Evolutionary conservation across 92 coral and sea anemone species (phyloP), one percentile per base, ranked within the genome.

Genomic region (Epizoanthus fatuus): DNA sequence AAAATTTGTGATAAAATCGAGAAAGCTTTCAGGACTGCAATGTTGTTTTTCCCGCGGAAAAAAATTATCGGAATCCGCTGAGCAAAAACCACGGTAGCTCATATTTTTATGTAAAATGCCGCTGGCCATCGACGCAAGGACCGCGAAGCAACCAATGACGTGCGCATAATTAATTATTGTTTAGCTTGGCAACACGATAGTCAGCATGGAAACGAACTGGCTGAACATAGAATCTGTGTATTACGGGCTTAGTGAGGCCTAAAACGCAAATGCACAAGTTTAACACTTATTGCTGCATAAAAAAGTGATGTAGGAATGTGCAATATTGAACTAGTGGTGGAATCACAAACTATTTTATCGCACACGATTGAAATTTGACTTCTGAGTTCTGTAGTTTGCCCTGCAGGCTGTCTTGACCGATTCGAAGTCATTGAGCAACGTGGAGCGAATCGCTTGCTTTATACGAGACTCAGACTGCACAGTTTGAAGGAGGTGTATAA

Each of bases 41-140:
- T 54, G 44, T 35, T 39, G 65, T 75, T 51, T 57, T 75, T 75
- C 81, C 81, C 81, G 81, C 68, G 81, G 55, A 38, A 75, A 75
- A 38, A 75, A 75, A 38, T 20, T 16, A 51, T 58, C 2, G 63
- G 32, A 25, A n/a, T 29, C 81, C 81, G 81, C 81, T 75, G 68
- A 25, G 53, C 53, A 39, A 11, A 11, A 7, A 56, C 0, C 5
- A 11, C 47, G 53, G 69, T 49, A 66, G 56, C 81, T 75, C 69
- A 66, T 75, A 42, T 13, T n/a, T 16, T 56, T 8, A 20, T 32
- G 7, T 7, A 12, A 11, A 45, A 2, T 25, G 0, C 80, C 80
- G 80, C 80, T 75, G 80, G 40, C 66, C 66, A 62, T 11, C 7
- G 37, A 20, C 25, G 66, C 37, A 1, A 11, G 3, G 66, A 49